These are phyloP conservation scores for Tipula vernalis DNA, from an alignment of 2,888 invertebrate species.

Conservation along the genomic window DNA sequence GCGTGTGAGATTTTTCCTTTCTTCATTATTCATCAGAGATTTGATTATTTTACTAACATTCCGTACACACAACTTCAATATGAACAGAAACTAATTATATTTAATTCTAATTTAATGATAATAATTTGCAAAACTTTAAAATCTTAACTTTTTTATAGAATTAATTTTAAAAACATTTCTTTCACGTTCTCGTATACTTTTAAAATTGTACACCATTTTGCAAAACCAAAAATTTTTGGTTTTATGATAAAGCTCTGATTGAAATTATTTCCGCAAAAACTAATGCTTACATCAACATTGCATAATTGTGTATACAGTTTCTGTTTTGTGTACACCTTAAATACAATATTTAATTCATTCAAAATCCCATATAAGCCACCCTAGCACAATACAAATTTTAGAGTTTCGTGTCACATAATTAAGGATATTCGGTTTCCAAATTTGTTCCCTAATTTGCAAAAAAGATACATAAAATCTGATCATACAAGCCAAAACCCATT, in stretches of 20 bases:
- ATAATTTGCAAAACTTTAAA: not conserved
- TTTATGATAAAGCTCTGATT: too few species aligned
- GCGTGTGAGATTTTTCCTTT: too few species aligned
- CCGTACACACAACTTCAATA: too few species aligned
- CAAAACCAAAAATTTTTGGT: not conserved
- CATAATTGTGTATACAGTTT: too few species aligned
- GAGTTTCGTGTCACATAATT: not conserved
- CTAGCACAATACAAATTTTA: not conserved
- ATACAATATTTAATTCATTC: too few species aligned
- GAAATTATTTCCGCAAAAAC: too few species aligned
- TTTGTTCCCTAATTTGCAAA: not conserved
- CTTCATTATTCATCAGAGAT: too few species aligned
- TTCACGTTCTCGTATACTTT: not conserved
- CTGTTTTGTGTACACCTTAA: too few species aligned
- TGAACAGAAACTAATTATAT: not conserved
- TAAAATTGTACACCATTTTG: not conserved
- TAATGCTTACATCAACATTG: too few species aligned
- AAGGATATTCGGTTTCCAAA: not conserved
- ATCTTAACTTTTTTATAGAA: not conserved
- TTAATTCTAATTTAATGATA: not conserved
- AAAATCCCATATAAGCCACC: too few species aligned
- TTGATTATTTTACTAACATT: too few species aligned
- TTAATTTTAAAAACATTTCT: not conserved
- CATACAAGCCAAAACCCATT: not conserved
- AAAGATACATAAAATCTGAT: not conserved